Evolutionary conservation across 2,888 invertebrate genomes (phyloP), one percentile per base, ranked within the genome.

Genomic region (Carpatolechia fugitivella): DNA sequence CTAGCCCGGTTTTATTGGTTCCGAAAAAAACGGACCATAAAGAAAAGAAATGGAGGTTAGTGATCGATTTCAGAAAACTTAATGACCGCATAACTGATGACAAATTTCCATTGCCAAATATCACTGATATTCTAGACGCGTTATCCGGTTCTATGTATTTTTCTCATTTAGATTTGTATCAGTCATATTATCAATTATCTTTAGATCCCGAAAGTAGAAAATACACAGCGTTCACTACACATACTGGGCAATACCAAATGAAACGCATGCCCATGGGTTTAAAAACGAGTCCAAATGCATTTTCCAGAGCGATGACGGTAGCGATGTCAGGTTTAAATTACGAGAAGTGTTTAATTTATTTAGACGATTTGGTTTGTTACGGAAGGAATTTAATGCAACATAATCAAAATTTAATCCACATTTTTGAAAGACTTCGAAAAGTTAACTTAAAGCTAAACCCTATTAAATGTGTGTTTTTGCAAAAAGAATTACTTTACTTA

Each of bases 321-420:
- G 48, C 48, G 10, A 33, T 48, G 33, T 18, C 48, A 18, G 48
- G 48, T 11, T 18, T 48, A 6, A 48, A 31, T 31, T 48, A 33
- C 6, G 48, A 47, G n/a, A n/a, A n/a, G n/a, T n/a, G n/a, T n/a
- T n/a, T n/a, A n/a, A n/a, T 48, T 16, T 48, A 48, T 16, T 11
- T 48, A 1, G 48, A 48, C 16, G 48, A 48, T 11, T 33, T 33
- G 16, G 8, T 31, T 33, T 13, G 13, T 48, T 33, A 14, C 10
- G 48, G 48, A 8, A 31, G 48, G 11, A 48, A 16, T 33, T 33
- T 48, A 31, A 16, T 11, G 3, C 1, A 11, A 5, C 48, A 48
- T 33, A 48, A 48, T 48, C 13, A 33, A 48, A 48, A 48, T 41
- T 20, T 41, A 3, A 41, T 20, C 1, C 11, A 20, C 5, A 18